Conservation (phyloP, 2,888 invertebrate species). For the Drosophila hawaiiensis region DNA sequence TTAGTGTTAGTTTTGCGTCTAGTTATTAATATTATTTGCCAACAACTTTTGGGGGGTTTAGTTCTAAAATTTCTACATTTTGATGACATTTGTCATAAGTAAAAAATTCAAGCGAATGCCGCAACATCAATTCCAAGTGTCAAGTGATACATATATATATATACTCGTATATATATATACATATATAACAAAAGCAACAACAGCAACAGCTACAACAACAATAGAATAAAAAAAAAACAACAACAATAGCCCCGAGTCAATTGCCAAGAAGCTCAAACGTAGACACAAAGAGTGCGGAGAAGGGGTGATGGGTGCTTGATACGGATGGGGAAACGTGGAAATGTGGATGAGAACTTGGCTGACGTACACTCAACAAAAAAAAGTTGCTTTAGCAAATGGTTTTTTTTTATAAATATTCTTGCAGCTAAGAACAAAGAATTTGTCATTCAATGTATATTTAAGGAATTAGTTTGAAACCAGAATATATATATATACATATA, state of each 20-base stretch:
- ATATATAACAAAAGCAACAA: slow-evolving; percentile 20
- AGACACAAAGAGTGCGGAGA: slow-evolving; percentile 36
- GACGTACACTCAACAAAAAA: background rate
- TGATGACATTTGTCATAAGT: slow-evolving; percentile 57
- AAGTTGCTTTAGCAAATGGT: background rate
- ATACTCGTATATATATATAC: slow-evolving; percentile 5
- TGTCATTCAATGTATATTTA: background rate
- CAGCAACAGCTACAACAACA: slow-evolving; percentile 10
- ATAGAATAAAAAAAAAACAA: slow-evolving; percentile 1
- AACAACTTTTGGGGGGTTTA: background rate
- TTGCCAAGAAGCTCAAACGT: slow-evolving; percentile 50
- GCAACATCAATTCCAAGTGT: slow-evolving; percentile 60
- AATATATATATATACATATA: background rate
- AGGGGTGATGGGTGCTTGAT: slow-evolving; percentile 32
- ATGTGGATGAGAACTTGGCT: slow-evolving; percentile 11
- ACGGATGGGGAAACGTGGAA: slow-evolving; percentile 43
- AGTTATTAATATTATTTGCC: slow-evolving; percentile 24
- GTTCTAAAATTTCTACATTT: slow-evolving; percentile 50
- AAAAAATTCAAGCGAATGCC: slow-evolving; percentile 56
- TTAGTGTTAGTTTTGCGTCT: slow-evolving; percentile 1
- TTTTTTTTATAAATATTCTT: background rate
- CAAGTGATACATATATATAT: slow-evolving; percentile 56
- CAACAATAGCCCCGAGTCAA: slow-evolving; percentile 42
- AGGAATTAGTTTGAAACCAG: background rate
- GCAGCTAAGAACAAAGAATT: background rate